phyloP scores from a whole-genome alignment of 2,797 vertebrate genomes.

The Pangasius djambal region DNA sequence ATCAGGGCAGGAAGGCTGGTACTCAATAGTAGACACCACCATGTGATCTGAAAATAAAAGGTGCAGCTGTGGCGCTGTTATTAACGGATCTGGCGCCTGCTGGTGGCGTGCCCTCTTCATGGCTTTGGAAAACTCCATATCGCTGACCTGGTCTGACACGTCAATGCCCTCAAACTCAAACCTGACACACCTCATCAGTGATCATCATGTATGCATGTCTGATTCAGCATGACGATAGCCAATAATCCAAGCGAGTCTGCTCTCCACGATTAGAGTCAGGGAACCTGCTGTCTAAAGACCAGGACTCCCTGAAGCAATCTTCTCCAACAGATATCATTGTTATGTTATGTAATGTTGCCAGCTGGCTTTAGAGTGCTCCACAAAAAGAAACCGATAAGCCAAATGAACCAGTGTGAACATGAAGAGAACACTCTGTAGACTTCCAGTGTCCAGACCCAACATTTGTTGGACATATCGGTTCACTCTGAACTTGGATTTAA shows the following conservation, averaged over 20 bases:
- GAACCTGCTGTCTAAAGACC: neutral
- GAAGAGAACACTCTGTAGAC: neutral
- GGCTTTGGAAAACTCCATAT: neutral
- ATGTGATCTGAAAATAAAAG: slow-evolving; percentile 40
- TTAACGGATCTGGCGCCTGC: slow-evolving; percentile 25
- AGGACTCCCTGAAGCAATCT: neutral
- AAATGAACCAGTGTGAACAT: neutral
- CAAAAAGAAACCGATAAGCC: slow-evolving; percentile 3
- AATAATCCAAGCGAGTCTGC: neutral
- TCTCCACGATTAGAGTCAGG: neutral
- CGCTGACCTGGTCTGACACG: neutral
- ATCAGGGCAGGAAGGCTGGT: slow-evolving; percentile 52
- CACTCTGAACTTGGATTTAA: neutral
- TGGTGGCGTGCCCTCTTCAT: neutral
- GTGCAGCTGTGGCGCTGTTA: slow-evolving; percentile 24
- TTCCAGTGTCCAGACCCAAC: too few species aligned
- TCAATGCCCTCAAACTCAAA: neutral
- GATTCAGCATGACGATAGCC: neutral
- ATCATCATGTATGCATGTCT: neutral
- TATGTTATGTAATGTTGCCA: neutral
- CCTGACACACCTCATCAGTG: neutral
- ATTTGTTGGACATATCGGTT: neutral
- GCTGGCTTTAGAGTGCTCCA: neutral
- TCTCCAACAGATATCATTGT: neutral
- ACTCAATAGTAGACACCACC: slow-evolving; percentile 27